A percentile compares a stretch with the other conserved stretches of the same genome.
Evolutionary conservation across 2,888 invertebrate genomes (phyloP).

Genomic region (Dynastes maya): DNA sequence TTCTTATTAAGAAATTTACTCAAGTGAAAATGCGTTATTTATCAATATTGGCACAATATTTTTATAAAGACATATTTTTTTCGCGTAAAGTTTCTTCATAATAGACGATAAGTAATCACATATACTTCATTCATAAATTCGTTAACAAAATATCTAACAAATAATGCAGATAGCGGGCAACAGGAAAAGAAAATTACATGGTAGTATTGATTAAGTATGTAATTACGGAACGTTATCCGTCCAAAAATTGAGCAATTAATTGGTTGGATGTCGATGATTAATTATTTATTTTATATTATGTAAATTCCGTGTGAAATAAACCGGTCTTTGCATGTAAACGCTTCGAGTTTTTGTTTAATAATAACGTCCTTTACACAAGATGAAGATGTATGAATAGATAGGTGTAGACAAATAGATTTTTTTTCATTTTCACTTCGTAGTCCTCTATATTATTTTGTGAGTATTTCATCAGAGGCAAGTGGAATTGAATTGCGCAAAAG

Average conservation of each 20-base stretch:
- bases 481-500: neutral
- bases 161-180: neutral
- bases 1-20: no score
- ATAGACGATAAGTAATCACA: no score
- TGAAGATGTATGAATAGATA: neutral
- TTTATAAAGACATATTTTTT: no score
- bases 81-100: no score
- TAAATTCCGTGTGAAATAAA: constrained; percentile 34
- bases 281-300: constrained; percentile 25
- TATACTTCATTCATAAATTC: no score
- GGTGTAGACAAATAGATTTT: neutral
- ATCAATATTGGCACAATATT: no score
- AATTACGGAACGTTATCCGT: constrained; percentile 1
- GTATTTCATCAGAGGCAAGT: no score
- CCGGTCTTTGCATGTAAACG: neutral
- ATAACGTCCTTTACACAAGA: neutral
- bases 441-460: no score
- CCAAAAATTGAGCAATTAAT: constrained; percentile 35
- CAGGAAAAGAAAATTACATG: neutral
- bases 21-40: no score
- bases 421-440: no score
- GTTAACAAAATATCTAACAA: neutral
- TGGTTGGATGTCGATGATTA: constrained; percentile 30
- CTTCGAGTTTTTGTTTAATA: neutral
- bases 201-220: neutral